Percentiles rank a stretch among this genome's conserved stretches.
Evolutionary conservation across 2,888 invertebrate genomes (phyloP).

Genomic region (Gisinianus flammeolus): DNA sequence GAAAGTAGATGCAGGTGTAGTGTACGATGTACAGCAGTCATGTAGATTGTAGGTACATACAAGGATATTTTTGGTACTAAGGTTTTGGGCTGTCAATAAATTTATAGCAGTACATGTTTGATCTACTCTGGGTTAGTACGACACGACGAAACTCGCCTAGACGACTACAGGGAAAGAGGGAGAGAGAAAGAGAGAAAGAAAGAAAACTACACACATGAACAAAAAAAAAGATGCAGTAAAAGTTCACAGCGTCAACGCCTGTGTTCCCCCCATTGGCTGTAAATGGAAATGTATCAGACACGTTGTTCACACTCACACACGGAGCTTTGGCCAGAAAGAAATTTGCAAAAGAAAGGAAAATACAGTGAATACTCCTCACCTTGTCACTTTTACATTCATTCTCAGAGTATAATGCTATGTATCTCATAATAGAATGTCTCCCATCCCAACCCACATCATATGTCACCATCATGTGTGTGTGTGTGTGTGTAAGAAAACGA

Average conservation of each 20-base stretch:
- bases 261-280: not conserved
- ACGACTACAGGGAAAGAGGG: no score
- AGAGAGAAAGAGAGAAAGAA: not conserved
- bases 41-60: not conserved
- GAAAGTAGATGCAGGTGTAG: no score
- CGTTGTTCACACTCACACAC: slow-evolving; percentile 4
- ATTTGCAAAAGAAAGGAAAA: not conserved
- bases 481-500: not conserved
- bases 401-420: no score
- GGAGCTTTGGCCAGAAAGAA: not conserved
- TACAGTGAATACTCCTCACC: not conserved
- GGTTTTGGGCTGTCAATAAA: not conserved
- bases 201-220: not conserved
- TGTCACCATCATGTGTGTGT: no score
- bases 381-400: not conserved
- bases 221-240: not conserved
- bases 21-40: no score
- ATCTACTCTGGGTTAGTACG: no score
- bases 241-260: not conserved
- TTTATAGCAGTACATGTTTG: no score
- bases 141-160: no score
- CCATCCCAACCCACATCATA: no score
- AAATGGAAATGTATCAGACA: slow-evolving; percentile 8
- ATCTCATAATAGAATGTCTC: no score
- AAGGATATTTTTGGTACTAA: not conserved